phyloP scores from a whole-genome alignment of 1,140 invertebrate genomes.

The Drosophila repletoides region DNA sequence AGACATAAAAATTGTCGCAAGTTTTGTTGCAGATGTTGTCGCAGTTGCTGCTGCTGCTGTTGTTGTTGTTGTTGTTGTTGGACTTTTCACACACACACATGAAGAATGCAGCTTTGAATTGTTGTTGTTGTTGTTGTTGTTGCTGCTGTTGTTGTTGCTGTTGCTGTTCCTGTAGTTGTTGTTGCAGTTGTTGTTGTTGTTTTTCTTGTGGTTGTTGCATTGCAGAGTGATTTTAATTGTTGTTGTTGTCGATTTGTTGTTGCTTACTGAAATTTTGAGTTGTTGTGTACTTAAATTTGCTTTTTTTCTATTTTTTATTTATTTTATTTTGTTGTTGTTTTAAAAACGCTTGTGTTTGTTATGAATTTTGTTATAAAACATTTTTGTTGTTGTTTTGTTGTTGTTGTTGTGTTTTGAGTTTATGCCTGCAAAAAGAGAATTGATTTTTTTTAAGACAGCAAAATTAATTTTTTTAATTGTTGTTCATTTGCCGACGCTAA shows the following conservation, averaged over 20 bases:
- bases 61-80: constrained; percentile 40
- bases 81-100: constrained; percentile 64
- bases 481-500: constrained; percentile 35
- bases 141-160: constrained; percentile 27
- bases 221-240: constrained; percentile 38
- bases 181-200: constrained; percentile 30
- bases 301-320: constrained; percentile 24
- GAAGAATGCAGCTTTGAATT: constrained; percentile 41
- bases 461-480: not conserved
- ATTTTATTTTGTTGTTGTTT: constrained; percentile 45
- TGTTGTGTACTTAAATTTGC: constrained; percentile 19
- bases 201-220: constrained; percentile 47
- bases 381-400: constrained; percentile 34
- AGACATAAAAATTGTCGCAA: constrained; percentile 41
- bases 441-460: not conserved
- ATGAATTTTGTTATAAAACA: constrained; percentile 48
- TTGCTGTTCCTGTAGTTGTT: constrained; percentile 23
- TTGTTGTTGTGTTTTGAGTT: constrained; percentile 65
- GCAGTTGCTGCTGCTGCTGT: constrained; percentile 11
- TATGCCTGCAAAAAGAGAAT: constrained; percentile 55
- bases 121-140: constrained; percentile 34
- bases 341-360: constrained; percentile 67
- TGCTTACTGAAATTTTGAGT: constrained; percentile 19
- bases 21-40: constrained; percentile 35
- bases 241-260: constrained; percentile 1